Percentiles rank a stretch among this genome's conserved stretches.
phyloP scores from a whole-genome alignment of 2,888 invertebrate species.

The Ptilodon capucinus region DNA sequence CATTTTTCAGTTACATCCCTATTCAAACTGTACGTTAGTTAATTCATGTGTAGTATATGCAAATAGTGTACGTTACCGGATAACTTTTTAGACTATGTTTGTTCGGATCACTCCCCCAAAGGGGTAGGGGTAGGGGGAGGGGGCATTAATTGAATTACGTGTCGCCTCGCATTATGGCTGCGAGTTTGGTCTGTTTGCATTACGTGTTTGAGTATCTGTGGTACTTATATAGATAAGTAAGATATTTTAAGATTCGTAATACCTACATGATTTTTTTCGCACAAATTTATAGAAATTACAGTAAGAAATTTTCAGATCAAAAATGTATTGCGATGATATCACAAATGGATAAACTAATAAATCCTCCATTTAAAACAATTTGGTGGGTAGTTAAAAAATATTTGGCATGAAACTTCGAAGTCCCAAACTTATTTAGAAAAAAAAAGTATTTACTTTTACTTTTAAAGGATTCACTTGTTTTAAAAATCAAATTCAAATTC shows the following conservation, averaged over 20 bases:
- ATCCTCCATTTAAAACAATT: too few species aligned
- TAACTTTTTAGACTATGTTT: conserved; percentile 64
- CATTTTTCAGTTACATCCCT: conserved; percentile 18
- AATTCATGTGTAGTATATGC: conserved; percentile 38
- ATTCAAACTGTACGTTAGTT: not conserved
- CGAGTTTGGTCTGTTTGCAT: conserved; percentile 19
- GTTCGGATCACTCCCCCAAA: conserved; percentile 42
- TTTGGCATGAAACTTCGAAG: too few species aligned
- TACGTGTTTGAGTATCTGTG: conserved; percentile 26
- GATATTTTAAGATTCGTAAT: not conserved
- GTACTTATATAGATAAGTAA: conserved; percentile 27
- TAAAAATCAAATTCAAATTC: not conserved
- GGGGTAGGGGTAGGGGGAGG: conserved; percentile 47
- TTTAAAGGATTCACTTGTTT: too few species aligned
- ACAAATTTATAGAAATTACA: too few species aligned
- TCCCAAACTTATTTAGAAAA: too few species aligned
- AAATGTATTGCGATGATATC: too few species aligned
- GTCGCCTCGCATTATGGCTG: conserved; percentile 41
- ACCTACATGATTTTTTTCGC: not conserved
- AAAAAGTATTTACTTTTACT: too few species aligned
- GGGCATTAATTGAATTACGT: conserved; percentile 70
- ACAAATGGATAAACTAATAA: too few species aligned
- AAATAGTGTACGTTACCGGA: conserved; percentile 57
- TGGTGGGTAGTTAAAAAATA: too few species aligned
- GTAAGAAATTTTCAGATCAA: too few species aligned